Evolutionary conservation across 2,888 invertebrate species (phyloP).

Genomic region (Thysanoteuthis rhombus): DNA sequence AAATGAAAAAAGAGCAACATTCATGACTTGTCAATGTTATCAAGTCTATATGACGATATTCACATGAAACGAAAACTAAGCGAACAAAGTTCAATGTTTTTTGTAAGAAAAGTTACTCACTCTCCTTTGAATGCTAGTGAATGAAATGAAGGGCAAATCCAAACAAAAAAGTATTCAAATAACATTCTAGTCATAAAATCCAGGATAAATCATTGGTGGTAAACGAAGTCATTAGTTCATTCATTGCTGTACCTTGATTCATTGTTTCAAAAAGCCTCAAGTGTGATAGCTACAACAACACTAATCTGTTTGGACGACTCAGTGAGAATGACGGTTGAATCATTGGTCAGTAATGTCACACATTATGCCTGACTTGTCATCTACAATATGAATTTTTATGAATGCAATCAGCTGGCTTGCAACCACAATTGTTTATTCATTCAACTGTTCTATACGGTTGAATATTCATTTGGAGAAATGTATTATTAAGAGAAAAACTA

Average conservation of each 20-base stretch:
- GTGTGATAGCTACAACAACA: neutral
- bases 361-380: neutral
- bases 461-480: neutral
- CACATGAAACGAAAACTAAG: too few relatives aligned
- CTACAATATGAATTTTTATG: neutral
- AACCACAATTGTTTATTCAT: neutral
- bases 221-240: neutral
- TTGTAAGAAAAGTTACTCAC: neutral
- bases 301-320: neutral
- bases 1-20: too few relatives aligned
- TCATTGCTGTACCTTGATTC: neutral
- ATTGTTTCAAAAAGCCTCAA: neutral
- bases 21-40: too few relatives aligned
- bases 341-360: neutral
- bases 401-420: neutral
- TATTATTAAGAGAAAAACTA: neutral
- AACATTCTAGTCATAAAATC: too few relatives aligned
- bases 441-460: neutral
- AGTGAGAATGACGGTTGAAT: neutral
- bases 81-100: too few relatives aligned
- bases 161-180: too few relatives aligned
- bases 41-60: too few relatives aligned
- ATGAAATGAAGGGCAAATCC: too few relatives aligned
- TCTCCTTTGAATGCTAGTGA: neutral
- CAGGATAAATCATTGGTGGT: too few relatives aligned